Percentiles rank a stretch among this genome's conserved stretches.
Evolutionary conservation across 2,888 invertebrate genomes (phyloP).

Genomic region (Euplexia lucipara): DNA sequence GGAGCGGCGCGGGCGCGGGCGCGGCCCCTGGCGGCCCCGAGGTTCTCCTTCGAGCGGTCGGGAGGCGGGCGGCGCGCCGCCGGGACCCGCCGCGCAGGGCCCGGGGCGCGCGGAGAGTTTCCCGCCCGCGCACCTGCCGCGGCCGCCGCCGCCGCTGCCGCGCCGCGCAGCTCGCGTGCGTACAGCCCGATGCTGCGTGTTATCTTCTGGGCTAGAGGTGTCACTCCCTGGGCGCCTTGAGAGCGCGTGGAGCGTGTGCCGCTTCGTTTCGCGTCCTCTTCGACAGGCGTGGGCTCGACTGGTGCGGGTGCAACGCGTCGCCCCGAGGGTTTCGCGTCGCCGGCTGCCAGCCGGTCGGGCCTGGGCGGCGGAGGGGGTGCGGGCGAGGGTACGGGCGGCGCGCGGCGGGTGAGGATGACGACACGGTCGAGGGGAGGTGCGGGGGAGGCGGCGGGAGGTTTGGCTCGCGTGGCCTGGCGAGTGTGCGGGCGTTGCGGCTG

Average conservation of each 20-base stretch:
- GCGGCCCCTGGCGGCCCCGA: constrained; percentile 79
- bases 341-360: constrained; percentile 51
- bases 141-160: constrained; percentile 69
- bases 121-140: constrained; percentile 78
- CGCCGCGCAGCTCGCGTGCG: constrained; percentile 74
- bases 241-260: constrained; percentile 72
- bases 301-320: constrained; percentile 58
- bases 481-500: constrained; percentile 77
- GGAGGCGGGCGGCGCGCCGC: constrained; percentile 79
- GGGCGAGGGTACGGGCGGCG: constrained; percentile 65
- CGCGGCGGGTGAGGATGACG: constrained; percentile 80
- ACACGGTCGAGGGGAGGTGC: constrained; percentile 75
- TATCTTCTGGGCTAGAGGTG: constrained; percentile 73
- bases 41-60: constrained; percentile 87
- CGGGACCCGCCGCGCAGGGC: constrained; percentile 82
- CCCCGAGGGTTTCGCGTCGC: constrained; percentile 51
- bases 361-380: constrained; percentile 61
- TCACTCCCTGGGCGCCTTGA: constrained; percentile 65
- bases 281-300: constrained; percentile 56
- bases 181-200: constrained; percentile 75
- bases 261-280: constrained; percentile 64
- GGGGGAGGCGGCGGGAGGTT: constrained; percentile 57
- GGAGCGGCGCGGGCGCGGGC: constrained; percentile 77
- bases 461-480: constrained; percentile 70
- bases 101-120: constrained; percentile 86